These are phyloP conservation scores for Crossaster papposus DNA, from an alignment of 53 echinoderm and acorn worm species.

Conservation along the genomic window DNA sequence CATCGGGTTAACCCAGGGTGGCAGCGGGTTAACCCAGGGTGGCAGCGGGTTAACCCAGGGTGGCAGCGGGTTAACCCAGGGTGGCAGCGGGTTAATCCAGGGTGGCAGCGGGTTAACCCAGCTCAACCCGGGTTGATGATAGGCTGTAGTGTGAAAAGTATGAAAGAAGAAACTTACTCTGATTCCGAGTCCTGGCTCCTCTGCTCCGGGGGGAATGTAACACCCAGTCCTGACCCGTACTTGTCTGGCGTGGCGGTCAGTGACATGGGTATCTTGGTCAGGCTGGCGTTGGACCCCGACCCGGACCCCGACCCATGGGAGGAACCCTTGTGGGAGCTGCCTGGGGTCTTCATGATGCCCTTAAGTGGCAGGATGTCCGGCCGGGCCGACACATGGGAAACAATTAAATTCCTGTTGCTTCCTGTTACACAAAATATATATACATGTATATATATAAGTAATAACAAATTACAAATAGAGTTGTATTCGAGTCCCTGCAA, in stretches of 20 bases:
- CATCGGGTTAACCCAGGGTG: no score
- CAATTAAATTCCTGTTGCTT: constrained; percentile 73
- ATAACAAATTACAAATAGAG: no score
- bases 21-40: no score
- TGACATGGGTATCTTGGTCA: constrained; percentile 79
- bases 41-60: no score
- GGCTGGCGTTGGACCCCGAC: constrained; percentile 73
- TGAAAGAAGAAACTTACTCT: constrained; percentile 62
- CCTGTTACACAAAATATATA: no score
- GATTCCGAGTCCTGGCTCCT: constrained; percentile 65
- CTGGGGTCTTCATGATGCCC: constrained; percentile 96
- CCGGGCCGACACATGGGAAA: constrained; percentile 78
- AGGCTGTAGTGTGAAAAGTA: background rate
- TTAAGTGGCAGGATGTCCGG: constrained; percentile 94
- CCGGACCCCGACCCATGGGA: constrained; percentile 72
- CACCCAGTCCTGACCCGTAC: constrained; percentile 38
- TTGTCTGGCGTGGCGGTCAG: constrained; percentile 68
- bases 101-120: no score
- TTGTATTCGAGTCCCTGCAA: no score
- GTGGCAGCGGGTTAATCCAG: no score
- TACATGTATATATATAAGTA: no score
- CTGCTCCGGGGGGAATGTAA: constrained; percentile 57
- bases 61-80: no score
- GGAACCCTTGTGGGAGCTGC: constrained; percentile 75
- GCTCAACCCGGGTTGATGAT: background rate